Conservation (phyloP, 2,797 vertebrate species). For the Silurus lanzhouensis region DNA sequence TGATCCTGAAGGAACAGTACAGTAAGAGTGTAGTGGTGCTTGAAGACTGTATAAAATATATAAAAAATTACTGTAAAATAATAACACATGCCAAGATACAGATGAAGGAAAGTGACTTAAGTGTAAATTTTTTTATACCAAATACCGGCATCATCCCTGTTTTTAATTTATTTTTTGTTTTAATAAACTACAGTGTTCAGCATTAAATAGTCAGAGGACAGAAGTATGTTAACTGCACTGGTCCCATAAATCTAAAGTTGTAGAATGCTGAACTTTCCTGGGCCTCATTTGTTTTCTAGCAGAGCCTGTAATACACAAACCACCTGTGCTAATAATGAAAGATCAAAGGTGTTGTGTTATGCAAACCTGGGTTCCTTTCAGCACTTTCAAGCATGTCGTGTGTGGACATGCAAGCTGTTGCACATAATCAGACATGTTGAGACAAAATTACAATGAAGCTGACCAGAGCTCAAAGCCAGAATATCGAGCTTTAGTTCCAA, state of each 20-base stretch:
- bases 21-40: too few species aligned
- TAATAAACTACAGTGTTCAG: constrained; percentile 76
- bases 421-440: constrained; percentile 10
- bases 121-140: not conserved
- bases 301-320: not conserved
- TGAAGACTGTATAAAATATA: too few species aligned
- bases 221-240: constrained; percentile 80
- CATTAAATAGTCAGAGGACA: constrained; percentile 80
- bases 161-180: not conserved
- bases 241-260: not conserved
- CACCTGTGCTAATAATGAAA: constrained; percentile 1
- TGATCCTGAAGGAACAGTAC: too few species aligned
- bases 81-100: not conserved
- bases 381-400: constrained; percentile 3
- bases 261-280: not conserved
- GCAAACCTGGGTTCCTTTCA: not conserved
- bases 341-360: not conserved
- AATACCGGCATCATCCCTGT: too few species aligned
- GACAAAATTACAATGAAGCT: not conserved
- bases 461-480: not conserved
- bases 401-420: not conserved
- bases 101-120: not conserved
- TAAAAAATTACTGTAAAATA: not conserved
- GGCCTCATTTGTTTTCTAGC: not conserved
- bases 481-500: not conserved